Base-by-base conservation (phyloP, 1,140 invertebrate genomes). In the Drosophila santomea region DNA sequence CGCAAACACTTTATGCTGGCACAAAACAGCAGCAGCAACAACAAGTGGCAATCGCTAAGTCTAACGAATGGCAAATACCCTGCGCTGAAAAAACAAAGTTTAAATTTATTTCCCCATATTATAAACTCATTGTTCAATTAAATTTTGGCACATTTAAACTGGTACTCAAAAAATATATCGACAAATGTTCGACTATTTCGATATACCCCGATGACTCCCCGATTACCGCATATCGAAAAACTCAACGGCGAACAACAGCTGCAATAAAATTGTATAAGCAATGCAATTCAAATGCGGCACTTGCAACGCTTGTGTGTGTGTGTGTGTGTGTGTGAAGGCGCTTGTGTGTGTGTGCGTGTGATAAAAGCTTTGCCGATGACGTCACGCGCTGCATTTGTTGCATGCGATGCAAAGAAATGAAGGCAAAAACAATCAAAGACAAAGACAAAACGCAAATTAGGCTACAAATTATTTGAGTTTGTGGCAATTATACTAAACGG, bases 381-480 rank as follows among this genome's bases (percentile, higher is more conserved):
- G 81, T 84, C 73, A 84, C 73, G 71, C 59, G 51, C 81, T 84
- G 81, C 77, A 84, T 84, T 85, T 84, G 80, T 85, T 84, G 80
- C 77, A 84, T 58, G 74, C 76, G 36, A 67, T 35, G 4, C 11
- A 39, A 38, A 11, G 11, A n/a, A 44, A 25, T 4, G 23, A 28
- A 15, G 15, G 4, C 44, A 54, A 52, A 52, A 23, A 1, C 17
- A 60, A 60, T 25, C 25, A 57, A 44, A 44, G 3, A 45, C 25
- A 57, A 44, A 44, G 3, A 45, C 10, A 57, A 56, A 38, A 50
- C 11, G 14, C 28, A 39, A 39, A 32, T 32, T 32, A 10, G 8
- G 32, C 7, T 32, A 32, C 17, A 20, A 32, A 32, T 10, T 10
- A 8, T 32, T 32, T 32, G 32, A 32, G 32, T 8, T 32, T 32